Percentiles rank a stretch among this genome's conserved stretches.
phyloP scores from a whole-genome alignment of 2,797 vertebrate species.

The Betta splendens region DNA sequence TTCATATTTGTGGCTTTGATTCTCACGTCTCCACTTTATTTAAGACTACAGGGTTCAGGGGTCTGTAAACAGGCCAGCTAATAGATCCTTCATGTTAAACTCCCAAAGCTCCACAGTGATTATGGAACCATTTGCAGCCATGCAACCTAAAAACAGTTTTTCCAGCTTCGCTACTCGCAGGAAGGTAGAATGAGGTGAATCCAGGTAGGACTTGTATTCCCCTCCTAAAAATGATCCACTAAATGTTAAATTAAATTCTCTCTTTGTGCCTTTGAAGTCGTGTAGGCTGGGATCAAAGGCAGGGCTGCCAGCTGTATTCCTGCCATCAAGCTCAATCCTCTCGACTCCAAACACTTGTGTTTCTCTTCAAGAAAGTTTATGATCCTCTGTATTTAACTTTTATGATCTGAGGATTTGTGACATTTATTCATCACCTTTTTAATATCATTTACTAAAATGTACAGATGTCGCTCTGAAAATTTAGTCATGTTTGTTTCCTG shows the following conservation, averaged over 20 bases:
- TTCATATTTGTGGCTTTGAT: too few species aligned
- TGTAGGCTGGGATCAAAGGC: slow-evolving; percentile 61
- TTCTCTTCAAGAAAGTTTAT: slow-evolving; percentile 5
- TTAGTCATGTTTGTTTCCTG: slow-evolving; percentile 9
- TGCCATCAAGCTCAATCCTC: slow-evolving; percentile 43
- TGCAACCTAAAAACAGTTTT: slow-evolving; percentile 17
- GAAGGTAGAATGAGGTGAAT: slow-evolving; percentile 35
- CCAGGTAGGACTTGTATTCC: slow-evolving; percentile 41
- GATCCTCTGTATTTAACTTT: slow-evolving; percentile 16
- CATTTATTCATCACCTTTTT: slow-evolving; percentile 12
- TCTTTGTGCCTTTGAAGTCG: slow-evolving; percentile 63
- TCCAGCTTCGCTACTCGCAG: slow-evolving; percentile 1
- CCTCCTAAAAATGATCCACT: slow-evolving; percentile 46
- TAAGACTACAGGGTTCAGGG: too few species aligned
- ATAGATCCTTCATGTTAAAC: too few species aligned
- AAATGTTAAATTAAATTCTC: slow-evolving; percentile 54
- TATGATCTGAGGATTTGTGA: slow-evolving; percentile 3
- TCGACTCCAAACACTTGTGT: slow-evolving; percentile 21
- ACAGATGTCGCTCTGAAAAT: slow-evolving; percentile 31
- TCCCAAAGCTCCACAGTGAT: slow-evolving; percentile 14
- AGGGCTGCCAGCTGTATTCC: slow-evolving; percentile 44
- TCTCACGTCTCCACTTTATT: too few species aligned
- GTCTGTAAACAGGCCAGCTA: too few species aligned
- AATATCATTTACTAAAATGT: slow-evolving; percentile 9
- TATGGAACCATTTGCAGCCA: slow-evolving; percentile 26